Percentiles rank a stretch among this genome's conserved stretches.
These are phyloP conservation scores for Danio kyathit DNA, from an alignment of 2,797 vertebrate species.

Conservation along the genomic window DNA sequence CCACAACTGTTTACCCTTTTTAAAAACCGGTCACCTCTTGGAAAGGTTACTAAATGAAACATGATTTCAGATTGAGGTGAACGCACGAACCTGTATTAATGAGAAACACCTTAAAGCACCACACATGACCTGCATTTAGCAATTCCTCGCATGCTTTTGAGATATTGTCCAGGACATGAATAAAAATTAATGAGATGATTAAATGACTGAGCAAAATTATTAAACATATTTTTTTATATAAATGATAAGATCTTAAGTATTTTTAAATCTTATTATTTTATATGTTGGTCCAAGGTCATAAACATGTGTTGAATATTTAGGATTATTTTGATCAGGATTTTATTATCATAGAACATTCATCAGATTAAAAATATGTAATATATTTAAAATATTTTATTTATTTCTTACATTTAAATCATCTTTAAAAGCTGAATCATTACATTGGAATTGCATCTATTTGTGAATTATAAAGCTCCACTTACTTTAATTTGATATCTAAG, in stretches of 20 bases:
- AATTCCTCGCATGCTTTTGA: not conserved
- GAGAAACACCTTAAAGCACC: not conserved
- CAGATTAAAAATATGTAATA: no score
- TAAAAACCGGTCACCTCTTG: not conserved
- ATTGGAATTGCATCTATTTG: no score
- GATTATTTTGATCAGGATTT: no score
- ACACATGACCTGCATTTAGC: no score
- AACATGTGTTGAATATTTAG: no score
- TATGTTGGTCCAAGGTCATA: no score
- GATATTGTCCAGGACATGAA: not conserved
- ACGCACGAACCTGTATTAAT: not conserved
- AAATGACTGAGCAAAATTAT: not conserved
- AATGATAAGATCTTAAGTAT: not conserved
- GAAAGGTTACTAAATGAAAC: conserved; percentile 24
- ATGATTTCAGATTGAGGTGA: not conserved
- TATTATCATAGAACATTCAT: no score
- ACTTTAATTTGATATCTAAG: no score
- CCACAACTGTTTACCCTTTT: not conserved
- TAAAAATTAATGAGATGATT: not conserved
- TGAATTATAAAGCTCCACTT: no score
- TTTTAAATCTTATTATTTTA: not conserved
- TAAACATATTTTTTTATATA: not conserved
- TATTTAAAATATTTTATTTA: no score
- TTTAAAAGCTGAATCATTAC: no score
- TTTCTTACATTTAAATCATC: no score